Base-by-base conservation (phyloP, 2,797 vertebrate genomes). In the Characodon lateralis region DNA sequence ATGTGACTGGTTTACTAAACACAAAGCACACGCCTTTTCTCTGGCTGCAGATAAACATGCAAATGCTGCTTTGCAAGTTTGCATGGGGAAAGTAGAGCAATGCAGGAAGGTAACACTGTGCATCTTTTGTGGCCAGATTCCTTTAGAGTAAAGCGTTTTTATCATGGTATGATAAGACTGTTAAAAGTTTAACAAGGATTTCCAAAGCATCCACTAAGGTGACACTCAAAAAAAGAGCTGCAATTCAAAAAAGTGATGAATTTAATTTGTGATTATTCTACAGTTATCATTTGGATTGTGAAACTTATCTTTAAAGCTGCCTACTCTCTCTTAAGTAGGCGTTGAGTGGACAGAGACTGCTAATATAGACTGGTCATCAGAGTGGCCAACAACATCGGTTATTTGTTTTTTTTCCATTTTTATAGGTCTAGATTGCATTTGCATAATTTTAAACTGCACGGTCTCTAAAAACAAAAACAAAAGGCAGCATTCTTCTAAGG, bases 121-220 rank as follows among this genome's bases (percentile, higher is more conserved):
- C 89, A 89, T 91, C 91, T 91, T 85, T 88, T 81, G 90, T 85
- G 82, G 79, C 89, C 90, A 91, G 89, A 82, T 84, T 88, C 84
- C 70, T 88, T 63, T 78, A 80, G 89, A 84, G 83, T 86, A 90
- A 84, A 86, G 79, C 87, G 63, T 73, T 77, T 85, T 85, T 90
- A 91, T 91, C 89, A 85, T 79, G 28, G 81, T 75, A 84, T 20
- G 87, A 94, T 94, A 92, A 90, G 90, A 76, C 90, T 89, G 82
- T 93, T 93, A 93, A 93, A 86, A 88, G 89, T 90, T 87, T 85
- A 87, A 84, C 61, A 56, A 43, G 74, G 71, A 89, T 10, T 74
- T 88, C 85, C 81, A 76, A 31, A 76, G 75, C 83, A 53, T 90
- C 85, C 81, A 80, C 86, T 77, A 46, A 76, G 70, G 84, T 80